A percentile compares a stretch with the other conserved stretches of the same genome.
Conservation (phyloP, 2,113 vertebrate species). For the Passer montanus region DNA sequence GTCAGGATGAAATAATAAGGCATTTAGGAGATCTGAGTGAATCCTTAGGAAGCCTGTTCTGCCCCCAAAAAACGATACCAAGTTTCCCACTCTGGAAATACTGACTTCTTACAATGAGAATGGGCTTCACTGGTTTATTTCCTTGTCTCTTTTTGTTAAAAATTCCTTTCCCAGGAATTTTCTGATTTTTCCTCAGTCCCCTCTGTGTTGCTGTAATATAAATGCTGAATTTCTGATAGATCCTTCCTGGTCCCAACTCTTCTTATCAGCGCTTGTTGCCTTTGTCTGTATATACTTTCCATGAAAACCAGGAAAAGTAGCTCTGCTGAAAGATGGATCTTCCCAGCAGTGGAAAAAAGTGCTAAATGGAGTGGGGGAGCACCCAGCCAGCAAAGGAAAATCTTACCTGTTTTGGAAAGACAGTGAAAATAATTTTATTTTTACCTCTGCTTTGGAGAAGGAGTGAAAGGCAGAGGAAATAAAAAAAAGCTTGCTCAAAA, state of each 20-base stretch:
- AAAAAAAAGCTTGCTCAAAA: neutral
- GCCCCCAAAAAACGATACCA: neutral
- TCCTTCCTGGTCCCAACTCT: neutral
- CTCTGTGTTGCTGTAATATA: neutral
- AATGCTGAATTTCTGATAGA: neutral
- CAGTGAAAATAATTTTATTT: slow-evolving; percentile 41
- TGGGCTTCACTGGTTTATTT: neutral
- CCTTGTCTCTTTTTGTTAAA: neutral
- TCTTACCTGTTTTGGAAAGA: slow-evolving; percentile 52
- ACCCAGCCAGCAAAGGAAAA: slow-evolving; percentile 36
- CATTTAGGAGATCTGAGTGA: neutral
- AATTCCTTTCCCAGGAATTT: neutral
- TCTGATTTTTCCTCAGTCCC: neutral
- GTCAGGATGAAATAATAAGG: neutral
- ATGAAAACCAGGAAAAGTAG: slow-evolving; percentile 4
- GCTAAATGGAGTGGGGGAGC: slow-evolving; percentile 11
- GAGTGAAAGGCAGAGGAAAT: neutral
- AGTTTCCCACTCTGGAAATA: neutral
- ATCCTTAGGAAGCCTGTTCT: neutral
- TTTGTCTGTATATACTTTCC: neutral
- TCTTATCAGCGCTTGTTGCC: neutral
- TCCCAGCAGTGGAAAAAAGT: slow-evolving; percentile 27
- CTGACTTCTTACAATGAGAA: neutral
- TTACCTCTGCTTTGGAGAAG: slow-evolving; percentile 11
- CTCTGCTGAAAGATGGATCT: slow-evolving; percentile 7